Evolutionary conservation across 2,113 vertebrate genomes (phyloP).

Genomic region (Hirundichthys speculiger): DNA sequence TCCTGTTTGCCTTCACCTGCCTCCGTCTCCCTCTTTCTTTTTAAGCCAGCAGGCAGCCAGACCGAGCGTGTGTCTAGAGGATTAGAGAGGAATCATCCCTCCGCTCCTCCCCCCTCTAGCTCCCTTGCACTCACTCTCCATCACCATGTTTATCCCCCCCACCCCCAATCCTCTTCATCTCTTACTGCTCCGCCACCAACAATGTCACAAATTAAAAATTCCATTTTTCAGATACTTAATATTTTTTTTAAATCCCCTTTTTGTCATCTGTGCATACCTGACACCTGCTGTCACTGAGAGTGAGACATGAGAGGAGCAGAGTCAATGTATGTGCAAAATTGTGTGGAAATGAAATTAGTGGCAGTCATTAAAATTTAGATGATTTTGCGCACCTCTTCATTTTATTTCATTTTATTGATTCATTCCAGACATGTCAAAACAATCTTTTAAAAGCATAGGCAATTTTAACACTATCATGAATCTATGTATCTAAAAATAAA

Average conservation of each 20-base stretch:
- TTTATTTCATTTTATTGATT: too few species aligned
- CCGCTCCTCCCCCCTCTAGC: slow-evolving; percentile 71
- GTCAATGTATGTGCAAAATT: slow-evolving; percentile 4
- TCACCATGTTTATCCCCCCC: slow-evolving; percentile 63
- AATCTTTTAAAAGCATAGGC: too few species aligned
- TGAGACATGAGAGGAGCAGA: too few species aligned
- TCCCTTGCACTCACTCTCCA: slow-evolving; percentile 64
- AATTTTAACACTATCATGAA: too few species aligned
- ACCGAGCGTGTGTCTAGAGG: slow-evolving; percentile 78
- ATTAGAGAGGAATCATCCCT: slow-evolving; percentile 80
- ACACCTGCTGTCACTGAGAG: too few species aligned
- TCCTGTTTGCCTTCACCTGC: slow-evolving; percentile 62
- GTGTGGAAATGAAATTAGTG: slow-evolving; percentile 36
- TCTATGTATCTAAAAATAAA: too few species aligned
- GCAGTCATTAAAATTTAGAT: slow-evolving; percentile 40
- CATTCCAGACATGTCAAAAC: too few species aligned
- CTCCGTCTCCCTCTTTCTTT: slow-evolving; percentile 60
- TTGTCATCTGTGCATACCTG: slow-evolving; percentile 5
- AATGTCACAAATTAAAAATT: too few species aligned
- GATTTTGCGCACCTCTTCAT: too few species aligned
- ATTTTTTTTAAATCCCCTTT: too few species aligned
- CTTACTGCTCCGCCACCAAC: slow-evolving; percentile 10
- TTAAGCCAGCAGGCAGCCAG: slow-evolving; percentile 68
- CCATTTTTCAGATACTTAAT: background rate
- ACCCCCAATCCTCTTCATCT: slow-evolving; percentile 31